These are phyloP conservation scores for Pedetes capensis DNA, from an alignment of 2,113 vertebrate species.

Conservation along the genomic window DNA sequence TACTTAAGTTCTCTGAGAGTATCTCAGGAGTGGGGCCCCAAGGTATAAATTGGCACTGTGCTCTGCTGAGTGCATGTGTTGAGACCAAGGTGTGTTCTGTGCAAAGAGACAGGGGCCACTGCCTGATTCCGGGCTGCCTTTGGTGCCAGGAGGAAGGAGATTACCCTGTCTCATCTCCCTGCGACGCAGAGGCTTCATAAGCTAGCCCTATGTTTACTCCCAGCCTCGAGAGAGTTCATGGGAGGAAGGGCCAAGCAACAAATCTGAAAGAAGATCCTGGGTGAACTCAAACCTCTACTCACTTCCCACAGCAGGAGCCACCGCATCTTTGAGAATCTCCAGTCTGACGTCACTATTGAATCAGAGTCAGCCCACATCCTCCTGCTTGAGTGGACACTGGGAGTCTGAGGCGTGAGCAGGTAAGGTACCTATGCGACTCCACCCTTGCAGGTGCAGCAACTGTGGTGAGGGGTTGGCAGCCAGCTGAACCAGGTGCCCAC, in stretches of 20 bases:
- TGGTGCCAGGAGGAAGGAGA: background rate
- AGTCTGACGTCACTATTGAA: background rate
- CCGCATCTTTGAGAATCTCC: background rate
- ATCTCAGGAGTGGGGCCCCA: background rate
- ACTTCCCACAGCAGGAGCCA: background rate
- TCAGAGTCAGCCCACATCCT: background rate
- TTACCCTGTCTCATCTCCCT: background rate
- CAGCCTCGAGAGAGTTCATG: background rate
- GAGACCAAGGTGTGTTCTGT: no score
- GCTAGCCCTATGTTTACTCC: no score
- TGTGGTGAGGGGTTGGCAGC: background rate
- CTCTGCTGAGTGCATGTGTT: background rate
- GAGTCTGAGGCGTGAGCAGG: background rate
- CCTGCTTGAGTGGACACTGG: background rate
- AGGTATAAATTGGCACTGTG: rapidly evolving
- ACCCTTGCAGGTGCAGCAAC: no score
- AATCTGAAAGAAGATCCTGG: background rate
- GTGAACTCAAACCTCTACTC: background rate
- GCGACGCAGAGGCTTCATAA: background rate
- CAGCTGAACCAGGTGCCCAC: background rate
- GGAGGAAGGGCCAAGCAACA: background rate
- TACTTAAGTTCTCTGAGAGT: background rate
- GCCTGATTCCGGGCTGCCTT: background rate
- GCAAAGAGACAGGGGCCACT: no score
- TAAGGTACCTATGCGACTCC: background rate